Evolutionary conservation across 2,113 vertebrate genomes (phyloP).

Genomic region (Protobothrops flavoviridis): DNA sequence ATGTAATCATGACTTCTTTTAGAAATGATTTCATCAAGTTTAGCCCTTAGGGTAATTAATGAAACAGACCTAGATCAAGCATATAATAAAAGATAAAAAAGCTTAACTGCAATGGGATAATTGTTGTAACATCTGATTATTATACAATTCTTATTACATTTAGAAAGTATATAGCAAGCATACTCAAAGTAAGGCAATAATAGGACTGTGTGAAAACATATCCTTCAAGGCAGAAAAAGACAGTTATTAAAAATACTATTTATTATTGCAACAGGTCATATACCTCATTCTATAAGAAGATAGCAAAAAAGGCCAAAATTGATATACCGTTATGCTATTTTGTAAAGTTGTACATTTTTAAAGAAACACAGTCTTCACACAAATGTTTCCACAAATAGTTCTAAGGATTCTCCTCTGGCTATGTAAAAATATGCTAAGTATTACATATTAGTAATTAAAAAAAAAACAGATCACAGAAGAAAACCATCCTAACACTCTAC

Average conservation of each 20-base stretch:
- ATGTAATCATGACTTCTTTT: neutral
- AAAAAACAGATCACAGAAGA: neutral
- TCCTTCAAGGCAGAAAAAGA: neutral
- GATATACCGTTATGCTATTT: neutral
- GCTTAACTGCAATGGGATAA: neutral
- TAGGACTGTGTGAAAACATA: neutral
- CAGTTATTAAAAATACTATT: neutral
- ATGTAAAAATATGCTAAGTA: neutral
- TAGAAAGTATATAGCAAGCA: neutral
- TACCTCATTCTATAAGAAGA: neutral
- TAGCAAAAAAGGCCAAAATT: neutral
- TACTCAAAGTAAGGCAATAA: accelerated
- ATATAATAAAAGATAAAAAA: neutral
- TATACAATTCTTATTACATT: neutral
- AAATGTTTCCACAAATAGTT: neutral
- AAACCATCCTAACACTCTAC: neutral
- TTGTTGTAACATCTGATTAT: neutral
- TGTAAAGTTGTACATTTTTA: neutral
- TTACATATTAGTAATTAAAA: neutral
- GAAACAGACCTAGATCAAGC: neutral
- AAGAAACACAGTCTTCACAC: neutral
- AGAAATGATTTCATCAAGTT: neutral
- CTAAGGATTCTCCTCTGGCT: neutral
- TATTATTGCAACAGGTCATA: neutral
- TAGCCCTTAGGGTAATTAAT: neutral